Base-by-base conservation (phyloP, 2,888 invertebrate genomes). In the Nephrocerus scutellatus region DNA sequence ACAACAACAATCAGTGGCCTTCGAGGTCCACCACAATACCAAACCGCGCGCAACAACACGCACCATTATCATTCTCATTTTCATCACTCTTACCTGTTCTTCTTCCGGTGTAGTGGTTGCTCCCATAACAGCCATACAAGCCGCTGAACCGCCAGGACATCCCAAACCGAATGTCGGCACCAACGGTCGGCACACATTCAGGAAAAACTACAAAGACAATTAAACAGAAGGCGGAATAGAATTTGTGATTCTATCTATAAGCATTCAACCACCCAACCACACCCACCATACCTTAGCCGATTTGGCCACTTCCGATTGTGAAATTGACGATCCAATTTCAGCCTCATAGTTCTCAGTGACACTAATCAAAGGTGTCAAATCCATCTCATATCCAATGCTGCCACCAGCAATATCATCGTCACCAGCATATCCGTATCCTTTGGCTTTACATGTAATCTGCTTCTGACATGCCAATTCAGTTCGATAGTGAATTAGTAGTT, bases 141-240 rank as follows among this genome's bases (percentile, higher is more conserved):
- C 64, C 29, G 63, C 63, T 36, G 68, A 63, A 25, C 62, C 62
- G 43, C 62, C 68, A 37, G 61, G 55, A 49, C 68, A 68, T 49
- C 66, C 63, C 49, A 66, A 54, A 44, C 62, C 60, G 54, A 56
- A 63, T 54, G 59, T 59, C 39, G 67, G 58, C 51, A 67, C 63
- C 50, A 68, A 55, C 48, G 68, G 68, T 49, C 66, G 62, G 51
- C 68, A 68, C 39, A 68, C 66, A 54, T 68, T 68, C 45, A 68
- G 47, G 50, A 58, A 66, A 52, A 63, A 62, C 63, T 66, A 52
- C 30, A 46, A 44, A 24, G 30, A 25, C 24, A 23, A 25, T n/a
- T 26, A 8, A 38, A 24, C 20, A 16, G 14, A 28, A 22, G 37
- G 41, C 29, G 7, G 33, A 30, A 8, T 14, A 7, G 14, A 13